Percentiles rank a stretch among this genome's conserved stretches.
These are phyloP conservation scores for Dromiciops gliroides DNA, from an alignment of 2,113 vertebrate genomes.

Conservation along the genomic window DNA sequence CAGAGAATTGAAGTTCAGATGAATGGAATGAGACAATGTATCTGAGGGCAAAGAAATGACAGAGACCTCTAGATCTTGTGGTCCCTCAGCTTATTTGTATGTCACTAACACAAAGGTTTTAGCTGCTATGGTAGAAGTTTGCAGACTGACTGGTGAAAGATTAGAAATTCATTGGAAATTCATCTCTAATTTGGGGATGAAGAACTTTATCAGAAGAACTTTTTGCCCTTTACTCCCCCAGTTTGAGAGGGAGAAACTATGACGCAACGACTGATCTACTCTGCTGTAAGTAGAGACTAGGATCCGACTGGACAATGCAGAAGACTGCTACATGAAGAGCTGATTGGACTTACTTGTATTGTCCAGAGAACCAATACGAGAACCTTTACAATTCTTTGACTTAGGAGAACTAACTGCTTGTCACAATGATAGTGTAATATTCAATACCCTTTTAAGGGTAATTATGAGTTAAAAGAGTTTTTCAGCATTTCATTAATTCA, in stretches of 20 bases:
- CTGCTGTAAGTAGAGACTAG: background rate
- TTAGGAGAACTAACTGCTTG: background rate
- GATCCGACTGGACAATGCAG: background rate
- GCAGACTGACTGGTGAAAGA: background rate
- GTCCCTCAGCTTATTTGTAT: background rate
- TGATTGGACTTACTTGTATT: background rate
- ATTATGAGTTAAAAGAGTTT: background rate
- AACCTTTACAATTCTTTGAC: background rate
- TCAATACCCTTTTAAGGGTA: background rate
- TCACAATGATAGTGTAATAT: background rate
- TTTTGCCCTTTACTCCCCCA: background rate
- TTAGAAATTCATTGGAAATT: background rate
- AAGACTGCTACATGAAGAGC: background rate
- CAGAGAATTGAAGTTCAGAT: background rate
- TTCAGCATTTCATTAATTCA: background rate
- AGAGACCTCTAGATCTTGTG: background rate
- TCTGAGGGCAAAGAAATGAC: background rate
- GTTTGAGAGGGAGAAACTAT: background rate
- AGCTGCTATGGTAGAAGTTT: background rate
- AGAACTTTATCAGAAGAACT: background rate
- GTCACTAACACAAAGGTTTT: background rate
- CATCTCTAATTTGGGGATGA: background rate
- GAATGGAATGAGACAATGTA: background rate
- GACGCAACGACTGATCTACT: background rate
- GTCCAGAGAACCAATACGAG: background rate